Base-by-base conservation (phyloP, 2,888 invertebrate genomes). In the Pocota personata region DNA sequence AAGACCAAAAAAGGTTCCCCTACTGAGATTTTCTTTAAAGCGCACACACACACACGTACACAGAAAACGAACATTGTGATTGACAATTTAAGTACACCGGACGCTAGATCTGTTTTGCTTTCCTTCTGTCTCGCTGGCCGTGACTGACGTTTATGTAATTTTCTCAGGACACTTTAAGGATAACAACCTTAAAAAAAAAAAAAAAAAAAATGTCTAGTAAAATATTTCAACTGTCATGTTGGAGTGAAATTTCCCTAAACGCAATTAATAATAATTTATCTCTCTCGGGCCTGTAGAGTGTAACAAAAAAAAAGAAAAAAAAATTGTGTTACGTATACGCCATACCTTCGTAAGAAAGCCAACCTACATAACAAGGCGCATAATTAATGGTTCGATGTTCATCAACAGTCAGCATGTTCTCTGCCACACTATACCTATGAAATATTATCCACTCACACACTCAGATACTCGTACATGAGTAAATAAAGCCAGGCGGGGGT, bases 261-360 rank as follows among this genome's bases (percentile, higher is more conserved):
- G 66, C 80, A 76, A 84, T 84, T 84, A 84, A 84, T 84, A 80
- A 84, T 84, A 84, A 84, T 84, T 75, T 80, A 84, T 84, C 80
- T 84, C 58, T 30, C 50, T 60, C 8, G 12, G 16, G 8, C 12
- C 32, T 5, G 7, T 16, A 12, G 64, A 48, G 71, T 8, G 52
- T n/a, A 16, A 19, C 6, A 24, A 40, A 43, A 66, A 27, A 32
- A 57, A 37, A n/a, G 48, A 37, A n/a, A 16, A 35, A 16, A 46
- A 55, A 40, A 40, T 14, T 14, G 1, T 4, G 58, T 19, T 58
- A 78, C 62, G 78, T 27, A 62, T 62, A 32, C 21, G 60, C 50
- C 60, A 24, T 62, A 60, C 67, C 52, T 69, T 52, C 35, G 52
- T 19, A 57, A 57, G 46, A 32, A n/a, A 72, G 14, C 58, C 50